Evolutionary conservation across 2,113 vertebrate species (phyloP).

Genomic region (Aramus guarauna): DNA sequence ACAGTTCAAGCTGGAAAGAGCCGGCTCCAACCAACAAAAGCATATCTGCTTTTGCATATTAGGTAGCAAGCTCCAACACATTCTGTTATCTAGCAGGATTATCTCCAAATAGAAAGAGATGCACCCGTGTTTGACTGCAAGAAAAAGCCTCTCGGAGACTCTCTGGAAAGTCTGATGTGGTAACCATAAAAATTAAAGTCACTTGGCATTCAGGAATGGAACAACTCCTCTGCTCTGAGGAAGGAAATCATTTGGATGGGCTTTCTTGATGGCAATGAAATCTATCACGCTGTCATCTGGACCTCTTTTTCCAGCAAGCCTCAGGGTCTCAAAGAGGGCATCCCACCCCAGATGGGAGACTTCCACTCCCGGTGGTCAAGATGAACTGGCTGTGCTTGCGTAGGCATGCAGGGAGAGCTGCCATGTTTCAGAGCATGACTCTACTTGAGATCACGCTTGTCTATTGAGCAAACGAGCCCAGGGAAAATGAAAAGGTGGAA

Average conservation of each 20-base stretch:
- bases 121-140: neutral
- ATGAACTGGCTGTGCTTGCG: neutral
- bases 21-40: neutral
- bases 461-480: neutral
- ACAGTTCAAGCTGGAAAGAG: neutral
- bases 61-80: neutral
- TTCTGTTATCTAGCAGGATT: neutral
- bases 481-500: constrained; percentile 21
- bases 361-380: neutral
- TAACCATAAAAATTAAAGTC: neutral
- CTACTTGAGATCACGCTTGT: neutral
- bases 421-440: neutral
- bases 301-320: neutral
- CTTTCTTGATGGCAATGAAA: neutral
- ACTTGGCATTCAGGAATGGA: neutral
- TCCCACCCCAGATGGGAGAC: neutral
- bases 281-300: neutral
- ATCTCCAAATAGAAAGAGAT: neutral
- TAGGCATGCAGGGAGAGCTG: neutral
- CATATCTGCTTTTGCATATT: neutral
- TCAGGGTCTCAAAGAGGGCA: neutral
- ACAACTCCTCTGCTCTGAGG: neutral
- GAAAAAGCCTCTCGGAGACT: neutral
- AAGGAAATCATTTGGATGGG: neutral
- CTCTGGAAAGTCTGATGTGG: neutral